A percentile compares a stretch with the other conserved stretches of the same genome.
phyloP scores from a whole-genome alignment of 1,140 invertebrate genomes.

The Mycetomoellerius zeteki region DNA sequence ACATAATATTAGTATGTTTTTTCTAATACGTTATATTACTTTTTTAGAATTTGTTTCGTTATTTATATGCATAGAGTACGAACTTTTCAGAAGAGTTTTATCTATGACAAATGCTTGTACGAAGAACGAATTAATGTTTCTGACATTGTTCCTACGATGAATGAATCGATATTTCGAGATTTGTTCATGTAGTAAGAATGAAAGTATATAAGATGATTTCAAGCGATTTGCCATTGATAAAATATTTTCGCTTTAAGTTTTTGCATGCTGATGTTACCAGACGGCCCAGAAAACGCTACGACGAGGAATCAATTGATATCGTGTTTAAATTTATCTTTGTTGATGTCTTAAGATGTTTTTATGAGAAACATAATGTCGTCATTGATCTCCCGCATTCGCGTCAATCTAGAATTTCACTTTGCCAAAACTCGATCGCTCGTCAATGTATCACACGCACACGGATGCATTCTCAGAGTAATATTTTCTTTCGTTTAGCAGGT shows the following conservation, averaged over 20 bases:
- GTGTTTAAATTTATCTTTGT: not conserved
- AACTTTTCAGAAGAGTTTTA: not conserved
- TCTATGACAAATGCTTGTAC: not conserved
- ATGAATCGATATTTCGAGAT: not conserved
- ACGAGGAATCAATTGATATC: not conserved
- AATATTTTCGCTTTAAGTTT: not conserved
- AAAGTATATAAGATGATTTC: not conserved
- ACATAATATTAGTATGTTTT: not conserved
- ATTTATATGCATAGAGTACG: not conserved
- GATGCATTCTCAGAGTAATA: conserved; percentile 5
- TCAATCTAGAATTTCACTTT: conserved; percentile 13
- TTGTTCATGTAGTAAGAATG: conserved; percentile 2
- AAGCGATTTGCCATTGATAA: not conserved
- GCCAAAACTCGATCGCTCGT: conserved; percentile 6
- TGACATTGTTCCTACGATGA: not conserved
- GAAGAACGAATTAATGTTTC: not conserved
- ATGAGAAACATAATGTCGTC: not conserved
- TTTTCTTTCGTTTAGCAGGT: conserved; percentile 68
- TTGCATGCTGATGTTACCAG: not conserved
- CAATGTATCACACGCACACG: not conserved
- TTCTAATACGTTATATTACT: not conserved
- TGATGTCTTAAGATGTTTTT: conserved; percentile 14
- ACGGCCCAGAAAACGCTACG: not conserved
- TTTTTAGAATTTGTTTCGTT: not conserved
- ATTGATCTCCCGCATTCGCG: not conserved